phyloP scores from a whole-genome alignment of 2,113 vertebrate genomes.

The Excalfactoria chinensis region DNA sequence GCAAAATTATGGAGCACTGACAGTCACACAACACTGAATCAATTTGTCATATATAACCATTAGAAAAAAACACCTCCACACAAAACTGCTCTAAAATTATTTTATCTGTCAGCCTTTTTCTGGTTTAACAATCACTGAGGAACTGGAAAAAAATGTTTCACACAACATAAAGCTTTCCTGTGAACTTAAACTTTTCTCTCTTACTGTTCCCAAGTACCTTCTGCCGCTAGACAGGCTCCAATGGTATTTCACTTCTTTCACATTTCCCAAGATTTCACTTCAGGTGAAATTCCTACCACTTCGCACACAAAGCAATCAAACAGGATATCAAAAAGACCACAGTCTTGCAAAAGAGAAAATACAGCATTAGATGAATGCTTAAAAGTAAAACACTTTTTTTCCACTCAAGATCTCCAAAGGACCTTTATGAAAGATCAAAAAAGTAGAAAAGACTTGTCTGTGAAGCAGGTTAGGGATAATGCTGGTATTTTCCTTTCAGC shows the following conservation, averaged over 20 bases:
- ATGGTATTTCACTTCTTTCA: not conserved
- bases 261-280: not conserved
- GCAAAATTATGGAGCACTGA: not conserved
- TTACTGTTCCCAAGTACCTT: not conserved
- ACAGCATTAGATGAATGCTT: not conserved
- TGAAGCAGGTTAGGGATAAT: not conserved
- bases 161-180: not conserved
- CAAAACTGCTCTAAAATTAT: constrained; percentile 1
- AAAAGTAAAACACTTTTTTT: not conserved
- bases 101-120: not conserved
- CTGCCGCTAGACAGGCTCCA: not conserved
- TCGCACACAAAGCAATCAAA: not conserved
- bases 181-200: not conserved
- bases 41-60: not conserved
- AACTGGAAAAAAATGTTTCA: not conserved
- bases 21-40: not conserved
- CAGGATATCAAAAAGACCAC: not conserved
- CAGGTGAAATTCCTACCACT: not conserved
- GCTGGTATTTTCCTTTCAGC: not conserved
- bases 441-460: not conserved
- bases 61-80: constrained; percentile 5
- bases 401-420: not conserved
- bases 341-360: not conserved
- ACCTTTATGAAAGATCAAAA: not conserved
- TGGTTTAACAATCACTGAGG: not conserved